These are phyloP conservation scores for Cheilosia variabilis DNA, from an alignment of 2,888 invertebrate species.

Conservation along the genomic window DNA sequence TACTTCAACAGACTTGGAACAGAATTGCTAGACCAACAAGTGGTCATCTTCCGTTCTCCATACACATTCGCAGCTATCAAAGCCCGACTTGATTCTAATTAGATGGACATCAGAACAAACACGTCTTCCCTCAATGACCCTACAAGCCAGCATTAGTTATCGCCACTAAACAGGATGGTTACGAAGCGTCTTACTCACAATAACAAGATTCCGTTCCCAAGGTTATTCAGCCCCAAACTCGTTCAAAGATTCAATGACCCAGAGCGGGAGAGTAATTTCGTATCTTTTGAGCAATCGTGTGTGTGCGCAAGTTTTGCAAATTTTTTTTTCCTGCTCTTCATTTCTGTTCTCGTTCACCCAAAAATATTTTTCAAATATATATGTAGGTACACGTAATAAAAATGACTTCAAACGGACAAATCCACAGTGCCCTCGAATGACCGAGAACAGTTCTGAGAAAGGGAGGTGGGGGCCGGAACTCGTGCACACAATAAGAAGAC, in stretches of 20 bases:
- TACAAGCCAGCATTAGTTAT: background rate
- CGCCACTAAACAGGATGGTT: conserved; percentile 6
- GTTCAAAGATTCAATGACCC: conserved; percentile 74
- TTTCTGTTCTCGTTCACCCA: conserved; percentile 39
- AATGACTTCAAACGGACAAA: conserved; percentile 35
- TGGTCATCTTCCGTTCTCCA: no score
- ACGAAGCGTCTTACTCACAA: conserved; percentile 21
- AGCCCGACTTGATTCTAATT: conserved; percentile 1
- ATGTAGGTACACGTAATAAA: background rate
- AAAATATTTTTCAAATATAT: conserved; percentile 37
- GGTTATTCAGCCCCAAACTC: conserved; percentile 64
- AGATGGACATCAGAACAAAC: conserved; percentile 26
- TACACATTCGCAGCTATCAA: background rate
- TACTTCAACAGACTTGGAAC: no score
- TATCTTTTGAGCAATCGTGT: conserved; percentile 39
- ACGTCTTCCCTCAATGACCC: conserved; percentile 20
- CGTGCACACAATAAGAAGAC: conserved; percentile 44
- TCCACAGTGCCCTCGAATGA: conserved; percentile 58
- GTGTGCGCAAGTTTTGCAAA: conserved; percentile 57
- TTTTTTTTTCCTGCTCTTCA: conserved; percentile 5
- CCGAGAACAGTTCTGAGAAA: conserved; percentile 18
- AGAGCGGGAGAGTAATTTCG: conserved; percentile 60
- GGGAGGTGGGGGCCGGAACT: conserved; percentile 19
- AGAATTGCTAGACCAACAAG: no score
- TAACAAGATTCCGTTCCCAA: conserved; percentile 64